Evolutionary conservation across 2,797 vertebrate species (phyloP), one percentile per base, ranked within the genome.

Genomic region (Pipistrellus kuhlii): DNA sequence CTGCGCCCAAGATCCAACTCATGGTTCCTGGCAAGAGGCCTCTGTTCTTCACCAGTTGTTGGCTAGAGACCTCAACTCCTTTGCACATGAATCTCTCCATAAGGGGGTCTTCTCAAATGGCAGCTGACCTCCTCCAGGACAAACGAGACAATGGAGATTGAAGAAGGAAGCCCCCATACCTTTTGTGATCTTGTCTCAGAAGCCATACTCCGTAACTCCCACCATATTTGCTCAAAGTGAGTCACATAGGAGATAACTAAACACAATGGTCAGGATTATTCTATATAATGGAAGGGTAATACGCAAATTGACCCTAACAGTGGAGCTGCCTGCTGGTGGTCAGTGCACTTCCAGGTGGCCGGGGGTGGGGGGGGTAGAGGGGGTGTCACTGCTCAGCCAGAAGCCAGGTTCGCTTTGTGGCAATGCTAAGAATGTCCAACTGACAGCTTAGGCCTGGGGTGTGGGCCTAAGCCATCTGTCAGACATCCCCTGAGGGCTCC

Each of bases 191-290:
- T 64, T 2, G 11, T 73, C 53, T 93, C 72, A 82, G 41, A 91
- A 82, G 71, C 51, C 44, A 86, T 48, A 38, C 25, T 35, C 35
- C 4, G 2, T 64, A 78, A 72, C 53, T 68, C 62, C 55, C 18
- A 76, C 44, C 35, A 8, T 73, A 75, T 94, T 73, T 87, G 44
- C 84, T 81, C 59, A 51, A 57, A 83, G 10, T 30, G 77, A 96
- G 77, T 46, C 85, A 80, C n/a, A 57, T 3, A 78, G 91, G 46
- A 87, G 87, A 84, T 83, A 81, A 80, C 27, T 46, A 53, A 69
- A 89, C 20, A 85, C 38, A 57, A 68, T 23, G 82, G 38, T 69
- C 48, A 87, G 57, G 51, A 59, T 59, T 59, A 27, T 59, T 25
- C 25, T 59, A 12, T 27, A 59, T 59, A 59, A 27, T 27, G 12